Evolutionary conservation across 2,888 invertebrate species (phyloP), one percentile per base, ranked within the genome.

Genomic region (Lymantria dispar): DNA sequence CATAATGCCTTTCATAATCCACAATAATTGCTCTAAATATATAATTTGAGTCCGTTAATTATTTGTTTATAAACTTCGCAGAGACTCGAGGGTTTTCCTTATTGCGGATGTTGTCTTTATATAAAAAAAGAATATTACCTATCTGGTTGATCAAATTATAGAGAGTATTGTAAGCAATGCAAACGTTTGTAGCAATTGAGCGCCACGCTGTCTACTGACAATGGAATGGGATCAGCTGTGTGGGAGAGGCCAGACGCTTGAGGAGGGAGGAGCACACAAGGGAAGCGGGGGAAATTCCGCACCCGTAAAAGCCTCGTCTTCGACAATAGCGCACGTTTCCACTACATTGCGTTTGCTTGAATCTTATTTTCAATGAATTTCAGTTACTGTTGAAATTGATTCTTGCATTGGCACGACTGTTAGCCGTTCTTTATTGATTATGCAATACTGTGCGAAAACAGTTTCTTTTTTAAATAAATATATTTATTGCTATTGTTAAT

Each of bases 241-340:
- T 43, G 52, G 47, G 49, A 14, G 40, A 47, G 33, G 38, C 38
- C 8, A 48, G 41, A 39, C 42, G 44, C n/a, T 11, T 5, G 22
- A 33, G 46, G 22, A 22, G 49, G 54, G 46, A 12, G 40, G 49
- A 46, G 45, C 54, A 48, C 51, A 48, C 36, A 40, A 42, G 37
- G 44, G 14, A 47, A 33, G 55, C 47, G 37, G 55, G 31, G 33
- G 45, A 36, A 45, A 43, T 15, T 39, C 62, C 62, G 68, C 54
- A 62, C 56, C 68, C 70, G 73, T 80, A 73, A 80, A 85, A 83
- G 81, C 82, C 66, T 74, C 72, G 70, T 64, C 63, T 70, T 64
- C 62, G 62, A 82, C 78, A 83, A 83, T 76, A 75, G 78, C 76
- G 73, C 80, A 81, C 84, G 83, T 80, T 85, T 81, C 74, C 83